Evolutionary conservation across 2,797 vertebrate species (phyloP).

Genomic region (Garrulus glandarius): DNA sequence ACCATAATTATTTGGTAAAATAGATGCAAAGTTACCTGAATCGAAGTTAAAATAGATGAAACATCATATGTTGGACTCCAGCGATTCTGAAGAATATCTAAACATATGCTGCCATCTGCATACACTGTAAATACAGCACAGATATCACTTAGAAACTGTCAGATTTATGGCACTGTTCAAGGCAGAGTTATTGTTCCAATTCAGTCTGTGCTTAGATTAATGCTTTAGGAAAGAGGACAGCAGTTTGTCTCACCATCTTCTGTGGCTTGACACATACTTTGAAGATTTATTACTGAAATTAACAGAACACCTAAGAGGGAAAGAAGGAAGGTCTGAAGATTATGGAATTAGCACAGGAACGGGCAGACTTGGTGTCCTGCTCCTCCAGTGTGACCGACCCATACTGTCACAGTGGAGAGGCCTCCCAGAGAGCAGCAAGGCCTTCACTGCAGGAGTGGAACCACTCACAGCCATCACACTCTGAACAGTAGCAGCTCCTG

Average conservation of each 20-base stretch:
- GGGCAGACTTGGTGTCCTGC: neutral
- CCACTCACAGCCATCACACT: neutral
- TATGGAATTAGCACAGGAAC: neutral
- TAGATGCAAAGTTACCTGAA: constrained; percentile 84
- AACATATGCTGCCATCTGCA: constrained; percentile 99
- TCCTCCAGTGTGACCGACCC: neutral
- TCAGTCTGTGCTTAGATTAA: neutral
- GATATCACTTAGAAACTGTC: neutral
- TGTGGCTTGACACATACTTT: neutral
- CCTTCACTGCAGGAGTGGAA: neutral
- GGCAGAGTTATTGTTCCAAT: neutral
- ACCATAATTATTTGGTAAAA: neutral
- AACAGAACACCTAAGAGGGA: neutral
- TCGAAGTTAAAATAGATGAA: constrained; percentile 98
- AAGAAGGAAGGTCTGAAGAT: neutral
- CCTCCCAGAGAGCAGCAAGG: neutral
- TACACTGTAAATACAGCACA: constrained; percentile 84
- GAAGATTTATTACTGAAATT: neutral
- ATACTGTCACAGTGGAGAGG: accelerated
- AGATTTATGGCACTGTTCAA: neutral
- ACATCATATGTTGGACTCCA: constrained; percentile 99
- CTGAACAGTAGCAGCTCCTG: neutral
- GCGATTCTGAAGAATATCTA: constrained; percentile 99
- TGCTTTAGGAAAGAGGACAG: neutral
- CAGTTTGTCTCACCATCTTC: neutral